phyloP scores from a whole-genome alignment of 2,113 vertebrate species.

The Platichthys flesus region DNA sequence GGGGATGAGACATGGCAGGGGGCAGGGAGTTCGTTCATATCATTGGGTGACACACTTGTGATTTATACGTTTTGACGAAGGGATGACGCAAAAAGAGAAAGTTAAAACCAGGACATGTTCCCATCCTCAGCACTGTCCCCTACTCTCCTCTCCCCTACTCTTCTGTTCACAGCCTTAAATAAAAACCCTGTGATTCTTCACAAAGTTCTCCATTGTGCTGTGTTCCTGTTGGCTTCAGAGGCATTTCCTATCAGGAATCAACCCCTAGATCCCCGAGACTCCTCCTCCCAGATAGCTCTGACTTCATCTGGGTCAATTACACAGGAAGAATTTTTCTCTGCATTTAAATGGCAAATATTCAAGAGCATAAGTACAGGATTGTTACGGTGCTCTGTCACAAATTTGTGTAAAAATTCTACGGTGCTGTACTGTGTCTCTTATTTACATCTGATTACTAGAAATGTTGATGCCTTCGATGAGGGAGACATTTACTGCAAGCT shows the following conservation, averaged over 20 bases:
- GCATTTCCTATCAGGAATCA: conserved; percentile 54
- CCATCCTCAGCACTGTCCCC: conserved; percentile 29
- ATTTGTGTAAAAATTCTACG: background rate
- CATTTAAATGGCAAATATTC: background rate
- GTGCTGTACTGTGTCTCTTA: too few relatives aligned
- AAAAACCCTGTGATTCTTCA: conserved; percentile 68
- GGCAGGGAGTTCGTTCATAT: conserved; percentile 26
- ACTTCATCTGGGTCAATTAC: conserved; percentile 10
- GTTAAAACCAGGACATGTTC: conserved; percentile 64
- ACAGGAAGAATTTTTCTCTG: background rate
- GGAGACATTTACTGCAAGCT: too few relatives aligned
- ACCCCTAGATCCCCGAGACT: conserved; percentile 12
- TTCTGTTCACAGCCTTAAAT: conserved; percentile 18
- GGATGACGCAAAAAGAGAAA: conserved; percentile 70
- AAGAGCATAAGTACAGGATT: conserved; percentile 2
- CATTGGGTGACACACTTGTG: conserved; percentile 42
- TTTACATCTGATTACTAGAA: too few relatives aligned
- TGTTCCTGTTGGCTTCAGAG: conserved; percentile 53
- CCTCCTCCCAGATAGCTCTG: conserved; percentile 1
- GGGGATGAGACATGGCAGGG: conserved; percentile 15
- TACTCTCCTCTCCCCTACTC: conserved; percentile 32
- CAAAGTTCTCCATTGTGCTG: conserved; percentile 64
- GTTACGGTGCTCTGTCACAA: too few relatives aligned
- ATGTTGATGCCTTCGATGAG: too few relatives aligned
- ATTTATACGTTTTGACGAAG: conserved; percentile 70